phyloP scores from a whole-genome alignment of 2,113 vertebrate species.

The Grus americana region DNA sequence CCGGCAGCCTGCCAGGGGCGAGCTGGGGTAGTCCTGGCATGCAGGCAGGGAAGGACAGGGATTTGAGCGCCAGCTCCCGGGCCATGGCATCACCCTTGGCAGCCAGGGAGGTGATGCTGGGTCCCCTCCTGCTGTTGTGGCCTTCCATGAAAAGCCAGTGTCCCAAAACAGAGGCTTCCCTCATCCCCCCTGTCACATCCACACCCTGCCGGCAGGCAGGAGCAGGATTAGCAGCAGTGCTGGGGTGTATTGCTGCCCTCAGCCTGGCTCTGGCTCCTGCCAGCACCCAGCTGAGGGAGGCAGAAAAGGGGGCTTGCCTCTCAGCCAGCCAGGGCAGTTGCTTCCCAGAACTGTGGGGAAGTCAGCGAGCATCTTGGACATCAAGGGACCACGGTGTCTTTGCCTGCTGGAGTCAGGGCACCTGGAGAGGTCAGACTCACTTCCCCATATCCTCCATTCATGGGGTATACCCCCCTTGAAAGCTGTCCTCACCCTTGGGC shows the following conservation, averaged over 20 bases:
- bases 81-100: background rate
- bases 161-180: background rate
- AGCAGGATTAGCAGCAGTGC: background rate
- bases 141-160: background rate
- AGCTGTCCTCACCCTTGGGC: background rate
- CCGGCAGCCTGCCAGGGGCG: background rate
- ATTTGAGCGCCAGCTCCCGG: fast-evolving
- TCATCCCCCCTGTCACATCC: fast-evolving
- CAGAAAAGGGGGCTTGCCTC: background rate
- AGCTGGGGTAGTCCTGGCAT: background rate
- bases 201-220: background rate
- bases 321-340: fast-evolving
- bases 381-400: background rate
- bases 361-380: background rate
- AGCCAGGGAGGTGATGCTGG: background rate
- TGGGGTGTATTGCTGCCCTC: background rate
- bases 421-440: background rate
- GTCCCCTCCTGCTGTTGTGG: background rate
- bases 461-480: background rate
- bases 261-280: background rate
- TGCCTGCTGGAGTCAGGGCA: background rate
- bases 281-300: background rate
- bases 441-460: background rate
- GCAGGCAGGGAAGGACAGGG: background rate
- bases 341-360: background rate